Evolutionary conservation across 1,140 invertebrate species (phyloP).

Genomic region (Eufriesea mexicana): DNA sequence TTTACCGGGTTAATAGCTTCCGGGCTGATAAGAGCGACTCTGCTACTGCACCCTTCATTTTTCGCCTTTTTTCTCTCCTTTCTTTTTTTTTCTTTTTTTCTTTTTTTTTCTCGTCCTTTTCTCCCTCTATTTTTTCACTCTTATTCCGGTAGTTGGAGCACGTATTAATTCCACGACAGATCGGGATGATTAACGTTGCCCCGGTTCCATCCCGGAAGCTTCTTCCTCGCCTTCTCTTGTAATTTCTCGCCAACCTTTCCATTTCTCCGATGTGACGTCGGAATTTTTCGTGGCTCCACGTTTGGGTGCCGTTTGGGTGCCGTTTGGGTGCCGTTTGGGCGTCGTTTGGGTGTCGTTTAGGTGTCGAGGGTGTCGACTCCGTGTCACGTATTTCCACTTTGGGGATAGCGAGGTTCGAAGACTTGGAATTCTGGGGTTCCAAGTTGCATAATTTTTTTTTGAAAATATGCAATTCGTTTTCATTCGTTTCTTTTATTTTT

Average conservation of each 20-base stretch:
- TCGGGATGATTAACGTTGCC: conserved; percentile 21
- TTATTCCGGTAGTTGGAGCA: neutral
- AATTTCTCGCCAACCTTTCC: neutral
- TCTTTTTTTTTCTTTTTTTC: no score
- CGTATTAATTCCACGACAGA: conserved; percentile 17
- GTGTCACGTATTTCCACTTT: no score
- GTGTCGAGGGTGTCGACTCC: no score
- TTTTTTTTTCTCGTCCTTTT: neutral
- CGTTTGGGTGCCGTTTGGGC: neutral
- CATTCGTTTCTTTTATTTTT: no score
- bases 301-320: neutral
- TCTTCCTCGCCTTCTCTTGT: neutral
- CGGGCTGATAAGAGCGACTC: conserved; percentile 33
- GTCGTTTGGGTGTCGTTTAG: no score
- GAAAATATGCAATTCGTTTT: no score
- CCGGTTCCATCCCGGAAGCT: conserved; percentile 14
- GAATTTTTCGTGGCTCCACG: neutral
- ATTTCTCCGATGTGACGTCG: neutral
- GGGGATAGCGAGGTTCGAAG: no score
- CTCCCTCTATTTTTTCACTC: no score
- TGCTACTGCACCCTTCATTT: neutral
- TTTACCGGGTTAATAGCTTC: conserved; percentile 55
- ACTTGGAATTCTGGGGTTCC: no score
- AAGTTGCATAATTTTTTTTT: no score
- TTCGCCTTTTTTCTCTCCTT: neutral